Evolutionary conservation across 1,140 invertebrate genomes (phyloP), one percentile per base, ranked within the genome.

Genomic region (Ostrea denselamellosa): DNA sequence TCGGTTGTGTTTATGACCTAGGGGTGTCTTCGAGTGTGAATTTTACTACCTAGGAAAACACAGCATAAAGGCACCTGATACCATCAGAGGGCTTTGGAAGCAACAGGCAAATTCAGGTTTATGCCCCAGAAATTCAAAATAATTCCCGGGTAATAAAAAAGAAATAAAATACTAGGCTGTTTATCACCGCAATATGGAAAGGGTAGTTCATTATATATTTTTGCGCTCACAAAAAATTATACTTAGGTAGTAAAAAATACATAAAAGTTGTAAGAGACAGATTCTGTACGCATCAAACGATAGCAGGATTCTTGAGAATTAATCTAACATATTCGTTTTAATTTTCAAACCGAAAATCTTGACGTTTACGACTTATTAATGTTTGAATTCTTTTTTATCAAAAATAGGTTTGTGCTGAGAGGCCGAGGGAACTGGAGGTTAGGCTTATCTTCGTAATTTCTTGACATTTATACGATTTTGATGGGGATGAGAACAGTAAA

Each of bases 331-430:
- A 77, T 77, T 77, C 68, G 68, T 34, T 34, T 77, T 77, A 77
- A 77, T 77, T 77, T 77, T 77, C 68, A 77, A 77, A 77, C 68
- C 10, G 28, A 25, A 77, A 77, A 44, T 77, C 68, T 77, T 25
- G 68, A 77, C 68, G 68, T 77, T 77, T 77, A 77, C 68, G 25
- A 34, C 68, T 77, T 77, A 77, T 77, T 77, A 77, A 77, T 77
- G 68, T 77, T 77, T 77, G 68, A 77, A 77, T 77, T 77, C 68
- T 77, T 77, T n/a, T 77, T 77, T 77, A 77, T 77, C 68, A 77
- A 34, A 77, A 77, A 62, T 28, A 77, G 68, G 68, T 77, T 77
- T 77, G 68, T 34, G 22, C 68, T 77, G 68, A 28, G 68, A 77
- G 25, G 28, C 68, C 28, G 68, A 10, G 25, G 68, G 68, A 25